phyloP scores from a whole-genome alignment of 2,888 invertebrate genomes.

The Stegana nigrithorax region DNA sequence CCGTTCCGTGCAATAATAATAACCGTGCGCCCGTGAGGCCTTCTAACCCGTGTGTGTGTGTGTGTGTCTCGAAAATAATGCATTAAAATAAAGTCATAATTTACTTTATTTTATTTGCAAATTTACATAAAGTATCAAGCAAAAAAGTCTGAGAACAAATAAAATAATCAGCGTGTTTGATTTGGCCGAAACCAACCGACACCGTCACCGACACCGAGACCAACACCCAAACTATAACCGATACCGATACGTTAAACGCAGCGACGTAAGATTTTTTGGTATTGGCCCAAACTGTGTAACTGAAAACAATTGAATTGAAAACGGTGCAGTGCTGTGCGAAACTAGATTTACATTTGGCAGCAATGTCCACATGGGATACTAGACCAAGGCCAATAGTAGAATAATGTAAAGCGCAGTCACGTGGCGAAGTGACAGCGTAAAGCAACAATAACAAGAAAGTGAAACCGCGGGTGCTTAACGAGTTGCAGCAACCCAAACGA shows the following conservation, averaged over 20 bases:
- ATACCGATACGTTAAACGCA: too few relatives aligned
- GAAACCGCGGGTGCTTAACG: background rate
- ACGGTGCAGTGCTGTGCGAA: too few relatives aligned
- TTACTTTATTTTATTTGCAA: slow-evolving; percentile 52
- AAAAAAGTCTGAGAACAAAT: slow-evolving; percentile 42
- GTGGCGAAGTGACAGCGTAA: slow-evolving; percentile 41
- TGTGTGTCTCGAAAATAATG: slow-evolving; percentile 4
- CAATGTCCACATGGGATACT: too few relatives aligned
- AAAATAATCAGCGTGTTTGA: slow-evolving; percentile 52
- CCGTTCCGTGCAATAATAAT: too few relatives aligned
- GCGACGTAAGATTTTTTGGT: too few relatives aligned
- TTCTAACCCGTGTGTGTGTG: slow-evolving; percentile 40
- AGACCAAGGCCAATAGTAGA: too few relatives aligned
- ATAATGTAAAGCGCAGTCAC: background rate
- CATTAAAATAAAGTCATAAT: slow-evolving; percentile 38
- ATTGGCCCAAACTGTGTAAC: too few relatives aligned
- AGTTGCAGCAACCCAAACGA: background rate
- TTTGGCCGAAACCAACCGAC: slow-evolving; percentile 30
- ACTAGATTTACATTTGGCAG: too few relatives aligned
- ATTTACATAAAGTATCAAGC: slow-evolving; percentile 45
- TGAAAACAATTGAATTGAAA: slow-evolving; percentile 4
- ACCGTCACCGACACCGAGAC: too few relatives aligned
- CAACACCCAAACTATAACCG: too few relatives aligned
- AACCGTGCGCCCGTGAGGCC: slow-evolving; percentile 62
- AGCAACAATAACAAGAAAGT: slow-evolving; percentile 29